These are phyloP conservation scores for Bombus superbus DNA, from an alignment of 1,140 invertebrate species.

Conservation along the genomic window DNA sequence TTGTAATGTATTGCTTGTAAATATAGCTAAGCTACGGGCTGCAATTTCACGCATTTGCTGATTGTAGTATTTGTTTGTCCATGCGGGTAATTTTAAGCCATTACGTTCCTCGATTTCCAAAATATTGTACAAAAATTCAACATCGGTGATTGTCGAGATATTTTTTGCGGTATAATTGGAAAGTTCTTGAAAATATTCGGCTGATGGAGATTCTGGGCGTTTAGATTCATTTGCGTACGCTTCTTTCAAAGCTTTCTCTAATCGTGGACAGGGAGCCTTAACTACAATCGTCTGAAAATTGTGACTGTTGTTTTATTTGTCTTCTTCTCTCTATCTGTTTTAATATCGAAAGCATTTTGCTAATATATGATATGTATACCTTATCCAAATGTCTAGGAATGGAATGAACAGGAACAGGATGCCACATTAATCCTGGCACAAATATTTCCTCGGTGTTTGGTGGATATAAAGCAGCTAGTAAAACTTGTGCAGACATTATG, in stretches of 20 bases:
- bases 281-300: conserved; percentile 84
- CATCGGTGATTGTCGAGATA: conserved; percentile 85
- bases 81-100: conserved; percentile 87
- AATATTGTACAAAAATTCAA: conserved; percentile 90
- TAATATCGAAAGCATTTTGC: not conserved
- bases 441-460: conserved; percentile 88
- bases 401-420: conserved; percentile 93
- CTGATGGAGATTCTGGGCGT: conserved; percentile 47
- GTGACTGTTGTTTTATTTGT: not conserved
- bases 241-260: conserved; percentile 83
- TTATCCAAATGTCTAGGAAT: conserved; percentile 87
- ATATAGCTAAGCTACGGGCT: conserved; percentile 87
- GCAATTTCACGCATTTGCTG: conserved; percentile 87
- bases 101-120: conserved; percentile 86
- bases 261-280: conserved; percentile 86
- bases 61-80: conserved; percentile 88
- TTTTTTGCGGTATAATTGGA: conserved; percentile 86
- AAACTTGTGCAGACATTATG: conserved; percentile 92
- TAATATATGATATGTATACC: conserved; percentile 80
- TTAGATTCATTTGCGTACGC: conserved; percentile 79
- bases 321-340: not conserved
- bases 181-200: conserved; percentile 85
- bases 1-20: conserved; percentile 88
- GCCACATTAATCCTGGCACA: conserved; percentile 90
- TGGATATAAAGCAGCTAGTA: conserved; percentile 93